Percentiles rank a stretch among this genome's conserved stretches.
These are phyloP conservation scores for Catostomus latipinnis DNA, from an alignment of 2,797 vertebrate species.

Conservation along the genomic window DNA sequence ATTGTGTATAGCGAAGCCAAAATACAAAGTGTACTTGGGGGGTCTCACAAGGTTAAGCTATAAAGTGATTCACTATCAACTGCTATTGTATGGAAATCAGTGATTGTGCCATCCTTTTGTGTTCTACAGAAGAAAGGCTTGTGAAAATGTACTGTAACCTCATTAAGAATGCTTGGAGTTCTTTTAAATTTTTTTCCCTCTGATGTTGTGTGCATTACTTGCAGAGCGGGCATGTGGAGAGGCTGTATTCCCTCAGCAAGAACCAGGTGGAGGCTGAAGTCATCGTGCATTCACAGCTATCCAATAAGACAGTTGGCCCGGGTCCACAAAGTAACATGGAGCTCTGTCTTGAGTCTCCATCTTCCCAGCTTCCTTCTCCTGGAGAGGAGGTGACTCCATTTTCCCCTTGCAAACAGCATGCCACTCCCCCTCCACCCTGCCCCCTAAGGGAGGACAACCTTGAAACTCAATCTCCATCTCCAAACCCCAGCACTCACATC, in stretches of 20 bases:
- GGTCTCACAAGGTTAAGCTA: too few species aligned
- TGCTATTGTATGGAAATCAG: too few species aligned
- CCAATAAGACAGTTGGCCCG: conserved; percentile 72
- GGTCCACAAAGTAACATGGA: conserved; percentile 62
- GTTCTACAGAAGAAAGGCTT: too few species aligned
- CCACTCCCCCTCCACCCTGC: conserved; percentile 47
- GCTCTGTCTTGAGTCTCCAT: conserved; percentile 65
- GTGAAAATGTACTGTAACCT: too few species aligned
- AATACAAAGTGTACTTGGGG: too few species aligned
- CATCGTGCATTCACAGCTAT: conserved; percentile 94
- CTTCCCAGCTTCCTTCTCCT: conserved; percentile 59
- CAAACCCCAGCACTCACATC: conserved; percentile 61
- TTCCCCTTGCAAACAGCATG: conserved; percentile 40
- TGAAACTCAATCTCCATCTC: conserved; percentile 56
- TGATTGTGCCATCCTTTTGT: too few species aligned
- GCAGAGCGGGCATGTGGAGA: conserved; percentile 65
- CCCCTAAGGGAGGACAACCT: conserved; percentile 14
- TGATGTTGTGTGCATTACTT: conserved; percentile 15
- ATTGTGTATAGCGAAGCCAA: too few species aligned
- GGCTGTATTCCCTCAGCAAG: conserved; percentile 70
- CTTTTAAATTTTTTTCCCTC: not conserved
- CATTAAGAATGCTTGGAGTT: not conserved
- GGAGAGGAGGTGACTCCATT: conserved; percentile 43
- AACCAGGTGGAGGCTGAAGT: conserved; percentile 95
- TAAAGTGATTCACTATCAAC: too few species aligned